Evolutionary conservation across 2,888 invertebrate species (phyloP), one percentile per base, ranked within the genome.

Genomic region (Drosophila neonasuta): DNA sequence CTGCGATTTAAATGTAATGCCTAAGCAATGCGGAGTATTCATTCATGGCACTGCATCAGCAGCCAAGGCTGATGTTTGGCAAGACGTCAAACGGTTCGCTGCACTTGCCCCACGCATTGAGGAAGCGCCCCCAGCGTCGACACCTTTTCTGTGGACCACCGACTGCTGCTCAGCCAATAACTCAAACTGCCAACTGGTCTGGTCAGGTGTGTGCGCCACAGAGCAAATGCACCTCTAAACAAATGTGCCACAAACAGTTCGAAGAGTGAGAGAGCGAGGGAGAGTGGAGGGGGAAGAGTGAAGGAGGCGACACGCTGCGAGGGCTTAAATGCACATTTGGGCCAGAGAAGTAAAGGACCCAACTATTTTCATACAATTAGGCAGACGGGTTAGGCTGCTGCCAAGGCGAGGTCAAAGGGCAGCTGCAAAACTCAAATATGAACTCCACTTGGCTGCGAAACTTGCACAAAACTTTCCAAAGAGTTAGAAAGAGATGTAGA

Each of bases 291-390:
- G 15, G 13, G 20, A 10, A 4, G 20, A 1, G 44, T 7, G 13
- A 17, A 1, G 4, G 42, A n/a, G 15, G 20, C 52, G n/a, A 46
- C 59, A 51, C 13, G 56, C 56, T 56, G 46, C 36, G 46, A 15
- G 68, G 76, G 79, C 85, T 72, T 74, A 64, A 79, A 67, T 70
- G 71, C 72, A 57, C 69, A 81, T 72, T 71, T 65, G 62, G 54
- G 42, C 13, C 34, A 13, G 36, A 49, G 24, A 77, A 74, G 52
- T 66, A 64, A 72, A 80, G 74, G 76, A 76, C 73, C 68, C 67
- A 81, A 88, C 75, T 78, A 77, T 84, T 83, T 79, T 80, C 76
- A 75, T 80, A 74, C 83, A 87, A 88, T 88, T 87, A 89, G 84
- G 76, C 81, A 71, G 54, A 41, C 39, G 50, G 62, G 67, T 57